Conservation (phyloP, 2,888 invertebrate species). For the Harpalus rufipes region DNA sequence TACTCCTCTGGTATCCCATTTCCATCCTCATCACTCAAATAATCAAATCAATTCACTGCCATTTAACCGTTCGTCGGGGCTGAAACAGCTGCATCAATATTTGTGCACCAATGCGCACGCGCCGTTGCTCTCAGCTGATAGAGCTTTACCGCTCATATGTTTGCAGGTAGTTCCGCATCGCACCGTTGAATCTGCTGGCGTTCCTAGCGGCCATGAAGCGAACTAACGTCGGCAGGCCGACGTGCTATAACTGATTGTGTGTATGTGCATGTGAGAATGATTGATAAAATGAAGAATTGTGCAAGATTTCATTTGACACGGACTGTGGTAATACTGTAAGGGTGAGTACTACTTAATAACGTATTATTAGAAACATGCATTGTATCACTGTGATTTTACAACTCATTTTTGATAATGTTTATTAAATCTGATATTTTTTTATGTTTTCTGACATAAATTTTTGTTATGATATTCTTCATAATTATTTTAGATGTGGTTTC, state of each 20-base stretch:
- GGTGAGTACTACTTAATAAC: neutral
- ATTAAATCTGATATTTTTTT: neutral
- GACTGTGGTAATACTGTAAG: neutral
- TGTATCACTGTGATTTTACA: neutral
- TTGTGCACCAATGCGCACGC: conserved; percentile 40
- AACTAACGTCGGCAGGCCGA: conserved; percentile 21
- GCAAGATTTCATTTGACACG: conserved; percentile 8
- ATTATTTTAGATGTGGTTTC: neutral
- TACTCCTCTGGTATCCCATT: conserved; percentile 30
- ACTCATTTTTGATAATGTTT: conserved; percentile 7
- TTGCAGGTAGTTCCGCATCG: conserved; percentile 13
- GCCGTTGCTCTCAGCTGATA: conserved; percentile 53
- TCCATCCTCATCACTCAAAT: conserved; percentile 38
- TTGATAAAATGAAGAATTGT: conserved; percentile 36
- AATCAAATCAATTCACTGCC: conserved; percentile 61
- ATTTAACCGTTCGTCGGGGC: conserved; percentile 24
- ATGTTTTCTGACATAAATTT: neutral
- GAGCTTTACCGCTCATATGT: conserved; percentile 12
- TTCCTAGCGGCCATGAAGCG: conserved; percentile 29
- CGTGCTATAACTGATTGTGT: conserved; percentile 15
- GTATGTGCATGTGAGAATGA: conserved; percentile 37
- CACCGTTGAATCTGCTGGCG: conserved; percentile 6
- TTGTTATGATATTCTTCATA: neutral
- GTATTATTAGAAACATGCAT: neutral
- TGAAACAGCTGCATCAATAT: conserved; percentile 59